Evolutionary conservation across 2,888 invertebrate genomes (phyloP), one percentile per base, ranked within the genome.

Genomic region (Paralinhomoeus sp.): DNA sequence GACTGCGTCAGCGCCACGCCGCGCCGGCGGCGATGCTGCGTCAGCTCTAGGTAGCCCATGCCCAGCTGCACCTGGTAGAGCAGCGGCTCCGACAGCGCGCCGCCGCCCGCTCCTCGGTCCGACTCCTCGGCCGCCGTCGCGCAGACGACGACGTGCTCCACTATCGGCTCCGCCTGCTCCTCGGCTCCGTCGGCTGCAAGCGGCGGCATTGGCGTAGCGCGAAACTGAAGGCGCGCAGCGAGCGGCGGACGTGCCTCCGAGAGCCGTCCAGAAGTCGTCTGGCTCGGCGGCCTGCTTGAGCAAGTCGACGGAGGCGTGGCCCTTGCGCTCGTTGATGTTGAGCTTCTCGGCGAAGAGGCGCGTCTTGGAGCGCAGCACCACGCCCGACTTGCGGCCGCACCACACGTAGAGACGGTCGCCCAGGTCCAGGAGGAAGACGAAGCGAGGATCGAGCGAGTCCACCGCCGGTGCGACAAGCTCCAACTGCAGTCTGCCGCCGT

Each of bases 31-130:
- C 18, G 49, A 40, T 66, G 81, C 70, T 97, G 97, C 2, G 93
- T 93, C 55, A 97, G 69, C 67, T 99, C 97, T 54, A 97, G 68
- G 65, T 91, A 99, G 1, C 97, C 97, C 83, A 89, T 91, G 40
- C 97, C 93, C 17, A 97, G 72, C 57, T 85, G 81, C 44, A 97
- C 27, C 27, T 27, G 27, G 27, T 9, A 27, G 27, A 27, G 27
- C 5, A 27, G 7, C 7, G 27, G 7, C 27, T 12, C 7, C 27
- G 5, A 9, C n/a, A n/a, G n/a, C n/a, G n/a, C n/a, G n/a, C n/a
- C n/a, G n/a, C n/a, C n/a, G n/a, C n/a, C n/a, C n/a, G n/a, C n/a
- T n/a, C n/a, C n/a, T n/a, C n/a, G n/a, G n/a, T n/a, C n/a, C n/a
- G n/a, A n/a, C n/a, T n/a, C n/a, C n/a, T n/a, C n/a, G 7, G 27